Evolutionary conservation across 2,888 invertebrate species (phyloP), one percentile per base, ranked within the genome.

Genomic region (Agonopterix subpropinquella): DNA sequence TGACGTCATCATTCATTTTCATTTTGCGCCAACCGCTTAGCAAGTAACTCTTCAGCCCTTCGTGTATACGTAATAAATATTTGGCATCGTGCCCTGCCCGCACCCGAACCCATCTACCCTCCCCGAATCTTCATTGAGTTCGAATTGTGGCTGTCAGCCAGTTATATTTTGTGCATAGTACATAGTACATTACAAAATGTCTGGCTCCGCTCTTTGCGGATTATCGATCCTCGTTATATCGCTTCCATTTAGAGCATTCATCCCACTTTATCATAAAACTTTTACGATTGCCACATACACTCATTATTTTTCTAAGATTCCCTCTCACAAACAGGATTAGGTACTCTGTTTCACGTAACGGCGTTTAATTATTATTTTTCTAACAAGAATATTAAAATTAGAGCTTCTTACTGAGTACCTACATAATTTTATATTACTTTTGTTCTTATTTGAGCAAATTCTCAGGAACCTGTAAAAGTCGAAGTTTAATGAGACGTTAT

Each of bases 111-210:
- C 28, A 28, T 28, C 28, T 28, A 28, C 28, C 54, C 57, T 57
- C 56, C 58, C 62, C 60, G 57, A 68, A 67, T 73, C 66, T 71
- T 72, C 68, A 70, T 74, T 70, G 57, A 62, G 48, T 69, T 61
- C 51, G 57, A 66, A 71, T 74, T 66, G 69, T 80, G 77, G 77
- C 77, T 65, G 65, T 62, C 69, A 72, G 78, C 77, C 77, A 80
- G 73, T 70, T 67, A 72, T 73, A 70, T 72, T 70, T 67, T 73
- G 66, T 75, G 70, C 70, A 76, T 67, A 62, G 58, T 7, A 28
- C 70, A 76, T 67, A 62, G 58, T 7, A 28, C 28, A 59, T 58
- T 61, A 57, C 64, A 56, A 58, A 60, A 55, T 62, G 60, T 54
- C 56, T 28, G 53, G 41, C 50, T 51, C 43, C 56, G 53, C 51